A percentile compares a stretch with the other conserved stretches of the same genome.
These are phyloP conservation scores for Saiga tatarica DNA, from an alignment of 2,113 vertebrate genomes.

Conservation along the genomic window DNA sequence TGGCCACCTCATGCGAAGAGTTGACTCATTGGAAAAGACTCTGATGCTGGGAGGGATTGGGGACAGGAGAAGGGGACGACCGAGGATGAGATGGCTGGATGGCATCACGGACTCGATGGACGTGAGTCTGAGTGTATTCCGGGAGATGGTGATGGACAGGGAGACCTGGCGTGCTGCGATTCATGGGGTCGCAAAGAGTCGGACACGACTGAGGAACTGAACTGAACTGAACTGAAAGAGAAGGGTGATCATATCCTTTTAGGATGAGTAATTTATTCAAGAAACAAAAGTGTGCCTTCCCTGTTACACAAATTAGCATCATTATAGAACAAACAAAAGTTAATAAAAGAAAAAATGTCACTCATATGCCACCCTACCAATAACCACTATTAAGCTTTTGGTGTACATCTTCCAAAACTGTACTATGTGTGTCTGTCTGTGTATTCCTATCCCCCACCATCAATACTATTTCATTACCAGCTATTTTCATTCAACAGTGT, in stretches of 20 bases:
- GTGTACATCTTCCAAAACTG: background rate
- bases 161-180: no score
- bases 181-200: no score
- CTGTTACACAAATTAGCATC: background rate
- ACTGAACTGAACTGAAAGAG: background rate
- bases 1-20: no score
- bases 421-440: background rate
- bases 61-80: no score
- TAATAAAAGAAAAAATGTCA: background rate
- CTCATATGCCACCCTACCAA: background rate
- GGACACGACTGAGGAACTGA: no score
- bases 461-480: background rate
- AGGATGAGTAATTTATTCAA: background rate
- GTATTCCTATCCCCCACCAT: background rate
- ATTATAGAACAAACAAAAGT: background rate
- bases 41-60: no score
- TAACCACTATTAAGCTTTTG: background rate
- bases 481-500: background rate
- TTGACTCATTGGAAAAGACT: no score
- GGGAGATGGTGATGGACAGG: no score
- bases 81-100: no score
- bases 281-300: background rate
- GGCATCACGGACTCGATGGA: no score
- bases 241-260: background rate
- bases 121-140: no score